These are phyloP conservation scores for Aegotheles bennettii DNA, from an alignment of 2,113 vertebrate species.

Conservation along the genomic window DNA sequence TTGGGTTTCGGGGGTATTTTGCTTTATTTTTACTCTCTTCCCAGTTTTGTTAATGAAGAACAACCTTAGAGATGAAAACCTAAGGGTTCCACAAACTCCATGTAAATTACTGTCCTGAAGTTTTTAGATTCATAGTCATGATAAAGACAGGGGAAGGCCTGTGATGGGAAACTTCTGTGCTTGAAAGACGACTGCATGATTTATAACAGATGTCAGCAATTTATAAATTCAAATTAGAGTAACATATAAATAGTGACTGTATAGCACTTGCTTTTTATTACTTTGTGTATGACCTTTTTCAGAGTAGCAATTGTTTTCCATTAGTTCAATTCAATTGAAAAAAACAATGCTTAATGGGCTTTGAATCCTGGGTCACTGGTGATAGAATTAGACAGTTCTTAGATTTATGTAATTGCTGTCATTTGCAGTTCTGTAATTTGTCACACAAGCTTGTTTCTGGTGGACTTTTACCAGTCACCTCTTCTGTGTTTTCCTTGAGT, in stretches of 20 bases:
- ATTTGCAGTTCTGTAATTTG: neutral
- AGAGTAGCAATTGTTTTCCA: constrained; percentile 17
- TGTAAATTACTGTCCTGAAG: neutral
- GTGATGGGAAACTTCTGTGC: neutral
- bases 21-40: neutral
- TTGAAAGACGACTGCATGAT: neutral
- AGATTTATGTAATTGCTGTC: neutral
- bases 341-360: constrained; percentile 10
- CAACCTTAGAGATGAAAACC: neutral
- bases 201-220: constrained; percentile 5
- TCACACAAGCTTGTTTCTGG: neutral
- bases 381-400: neutral
- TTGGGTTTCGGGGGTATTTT: neutral
- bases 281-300: constrained; percentile 21
- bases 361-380: neutral
- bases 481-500: neutral
- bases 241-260: neutral
- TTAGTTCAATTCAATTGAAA: constrained; percentile 26
- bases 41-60: neutral
- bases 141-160: neutral
- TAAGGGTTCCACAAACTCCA: neutral
- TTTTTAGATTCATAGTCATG: neutral
- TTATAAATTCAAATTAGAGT: constrained; percentile 10
- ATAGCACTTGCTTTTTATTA: neutral
- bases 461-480: neutral